Conservation (phyloP, 2,797 vertebrate species). For the Siniperca undulata region DNA sequence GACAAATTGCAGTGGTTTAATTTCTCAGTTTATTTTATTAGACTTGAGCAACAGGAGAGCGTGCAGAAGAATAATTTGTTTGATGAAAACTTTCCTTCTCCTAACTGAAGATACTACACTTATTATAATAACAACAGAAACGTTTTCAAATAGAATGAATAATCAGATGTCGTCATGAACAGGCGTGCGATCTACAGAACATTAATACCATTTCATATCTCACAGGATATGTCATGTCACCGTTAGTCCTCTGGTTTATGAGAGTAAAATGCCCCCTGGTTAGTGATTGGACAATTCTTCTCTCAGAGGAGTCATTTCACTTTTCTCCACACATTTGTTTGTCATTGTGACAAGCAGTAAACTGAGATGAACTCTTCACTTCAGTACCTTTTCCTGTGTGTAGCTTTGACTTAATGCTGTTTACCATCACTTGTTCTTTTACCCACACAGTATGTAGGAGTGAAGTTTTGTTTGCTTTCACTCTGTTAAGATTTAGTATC, state of each 20-base stretch:
- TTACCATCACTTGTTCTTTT: background rate
- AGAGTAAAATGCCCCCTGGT: conserved; percentile 38
- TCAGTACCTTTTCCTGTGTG: background rate
- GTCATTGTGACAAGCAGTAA: background rate
- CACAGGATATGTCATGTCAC: conserved; percentile 6
- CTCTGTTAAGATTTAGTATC: conserved; percentile 5
- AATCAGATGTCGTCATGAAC: background rate
- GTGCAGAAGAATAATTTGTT: background rate
- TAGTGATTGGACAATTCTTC: conserved; percentile 11
- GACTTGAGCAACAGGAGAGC: background rate
- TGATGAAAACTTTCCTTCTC: background rate
- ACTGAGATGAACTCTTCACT: background rate
- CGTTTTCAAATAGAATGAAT: background rate
- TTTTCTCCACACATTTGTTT: background rate
- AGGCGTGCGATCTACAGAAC: background rate
- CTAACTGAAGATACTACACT: background rate
- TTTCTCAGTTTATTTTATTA: conserved; percentile 16
- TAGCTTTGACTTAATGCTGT: background rate
- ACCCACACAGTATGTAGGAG: conserved; percentile 30
- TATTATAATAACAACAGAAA: background rate
- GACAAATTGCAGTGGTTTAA: conserved; percentile 4
- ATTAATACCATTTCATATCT: background rate
- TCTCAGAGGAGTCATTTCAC: conserved; percentile 10
- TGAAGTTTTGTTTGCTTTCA: conserved; percentile 1
- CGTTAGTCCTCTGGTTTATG: conserved; percentile 50